Base-by-base conservation (phyloP, 35 echinoderm and acorn worm genomes). In the Hemicentrotus pulcherrimus region DNA sequence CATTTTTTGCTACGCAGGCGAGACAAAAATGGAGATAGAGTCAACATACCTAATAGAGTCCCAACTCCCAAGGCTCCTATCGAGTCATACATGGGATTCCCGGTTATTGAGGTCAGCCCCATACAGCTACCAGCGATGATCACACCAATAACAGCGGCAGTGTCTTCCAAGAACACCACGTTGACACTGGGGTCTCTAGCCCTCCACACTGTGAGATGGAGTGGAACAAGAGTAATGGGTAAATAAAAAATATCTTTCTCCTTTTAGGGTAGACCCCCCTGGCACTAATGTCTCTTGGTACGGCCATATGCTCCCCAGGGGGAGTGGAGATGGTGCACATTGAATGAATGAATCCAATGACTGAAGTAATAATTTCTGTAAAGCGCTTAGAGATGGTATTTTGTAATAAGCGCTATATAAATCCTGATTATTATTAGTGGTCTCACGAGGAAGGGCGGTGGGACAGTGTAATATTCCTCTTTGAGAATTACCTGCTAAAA, bases 51-150 rank as follows among this genome's bases (percentile, higher is more conserved):
- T 65, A 99, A 94, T 88, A 99, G 94, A 19, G 92, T 95, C 32
- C 98, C 98, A 32, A 99, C 95, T 18, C 95, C 96, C 10, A 99
- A 95, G 11, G 96, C 96, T 2, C 98, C 98, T 3, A 97, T 11
- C 18, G 98, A 96, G 71, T 99, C 98, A 97, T 99, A 99, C 88
- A 99, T 91, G 47, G 98, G 98, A 94, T 97, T 99, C 45, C 98
- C 98, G 0, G 98, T 99, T 0, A 94, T 32, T 45, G 98, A 96
- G 91, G 98, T 99, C 86, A 99, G 48, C 28, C 98, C 98, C 96
- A 99, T 99, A 95, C 98, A 99, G 47, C 88, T 86, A 22, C 93
- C 97, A 52, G 98, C 98, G 33, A 97, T 97, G 32, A 94, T 65
- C 11, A 99, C 98, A 46, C 98, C 97, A 86, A 99, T 15, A 3